Base-by-base conservation (phyloP, 2,113 vertebrate species). In the Glareola pratincola region DNA sequence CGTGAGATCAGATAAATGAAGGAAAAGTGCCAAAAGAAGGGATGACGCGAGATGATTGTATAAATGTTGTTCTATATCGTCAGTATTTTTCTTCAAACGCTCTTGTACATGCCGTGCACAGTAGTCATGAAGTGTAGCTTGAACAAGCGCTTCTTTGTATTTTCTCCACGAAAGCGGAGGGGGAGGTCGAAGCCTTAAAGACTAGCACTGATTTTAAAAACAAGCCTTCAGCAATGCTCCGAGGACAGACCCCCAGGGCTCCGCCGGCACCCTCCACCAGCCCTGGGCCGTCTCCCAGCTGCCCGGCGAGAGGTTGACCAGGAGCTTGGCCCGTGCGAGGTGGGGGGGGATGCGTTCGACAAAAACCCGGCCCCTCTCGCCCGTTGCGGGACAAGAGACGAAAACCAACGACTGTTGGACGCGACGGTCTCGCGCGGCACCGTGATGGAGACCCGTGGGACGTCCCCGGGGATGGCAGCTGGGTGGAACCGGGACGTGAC, bases 101-200 rank as follows among this genome's bases (percentile, higher is more conserved):
- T 86, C 2, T 91, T 60, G 92, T 90, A 72, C 86, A 10, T 78
- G 90, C 84, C 12, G 88, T 21, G 73, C 91, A 41, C 89, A 63
- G 57, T 19, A 74, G 59, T 79, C 83, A 56, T 1, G 15, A 82
- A 83, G 89, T 30, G 73, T 37, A 36, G 85, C 88, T 91, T 51
- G 67, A 83, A 36, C 53, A 47, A 86, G 78, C 16, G 41, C 93
- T 93, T 75, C 90, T 85, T 71, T 84, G 74, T 81, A 18, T 76
- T 80, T 80, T 47, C 88, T 75, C 86, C 9, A 5, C 6, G 88
- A 22, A 85, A 94, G 79, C 63, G 13, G 4, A 53, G 86, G 85
- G 85, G 90, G 56, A 94, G 91, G 66, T 64, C 5, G 63, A 95
- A 94, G 96, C 97, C 96, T 97, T 97, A 96, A 96, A 92, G 84